Evolutionary conservation across 2,797 vertebrate genomes (phyloP).

Genomic region (Artibeus jamaicensis): DNA sequence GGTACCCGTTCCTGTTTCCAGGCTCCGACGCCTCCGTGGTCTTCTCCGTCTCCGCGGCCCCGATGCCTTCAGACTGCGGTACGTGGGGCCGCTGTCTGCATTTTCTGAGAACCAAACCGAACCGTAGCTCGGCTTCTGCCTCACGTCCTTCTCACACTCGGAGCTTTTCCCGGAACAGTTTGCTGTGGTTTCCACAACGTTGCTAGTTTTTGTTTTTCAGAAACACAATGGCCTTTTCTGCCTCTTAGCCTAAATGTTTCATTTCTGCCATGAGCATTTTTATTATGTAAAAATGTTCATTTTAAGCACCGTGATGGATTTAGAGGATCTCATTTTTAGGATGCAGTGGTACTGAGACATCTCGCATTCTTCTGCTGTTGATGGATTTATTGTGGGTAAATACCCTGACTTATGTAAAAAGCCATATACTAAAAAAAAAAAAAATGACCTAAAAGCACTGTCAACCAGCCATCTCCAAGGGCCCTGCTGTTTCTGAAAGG

Average conservation of each 20-base stretch:
- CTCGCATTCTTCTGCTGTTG: conserved; percentile 40
- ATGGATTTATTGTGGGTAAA: conserved; percentile 57
- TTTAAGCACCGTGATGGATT: conserved; percentile 46
- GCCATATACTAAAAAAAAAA: neutral
- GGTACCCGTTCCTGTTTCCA: conserved; percentile 80
- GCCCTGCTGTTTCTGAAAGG: neutral
- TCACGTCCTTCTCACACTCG: neutral
- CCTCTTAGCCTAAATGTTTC: conserved; percentile 37
- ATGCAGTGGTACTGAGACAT: conserved; percentile 40
- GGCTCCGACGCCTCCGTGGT: conserved; percentile 86
- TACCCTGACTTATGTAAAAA: conserved; percentile 16
- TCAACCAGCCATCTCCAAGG: neutral
- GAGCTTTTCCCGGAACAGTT: neutral
- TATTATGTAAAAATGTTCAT: conserved; percentile 61
- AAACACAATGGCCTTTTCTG: conserved; percentile 55
- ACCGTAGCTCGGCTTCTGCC: neutral
- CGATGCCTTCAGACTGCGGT: conserved; percentile 97
- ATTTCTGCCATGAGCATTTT: conserved; percentile 55
- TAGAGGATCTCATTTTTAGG: conserved; percentile 61
- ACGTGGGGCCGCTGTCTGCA: conserved; percentile 56
- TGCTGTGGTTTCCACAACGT: conserved; percentile 41
- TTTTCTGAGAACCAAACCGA: neutral
- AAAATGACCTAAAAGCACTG: neutral
- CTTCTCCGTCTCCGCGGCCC: conserved; percentile 95
- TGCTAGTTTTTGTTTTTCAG: conserved; percentile 30